Evolutionary conservation across 2,888 invertebrate species (phyloP), one percentile per base, ranked within the genome.

Genomic region (Spilarctia lutea): DNA sequence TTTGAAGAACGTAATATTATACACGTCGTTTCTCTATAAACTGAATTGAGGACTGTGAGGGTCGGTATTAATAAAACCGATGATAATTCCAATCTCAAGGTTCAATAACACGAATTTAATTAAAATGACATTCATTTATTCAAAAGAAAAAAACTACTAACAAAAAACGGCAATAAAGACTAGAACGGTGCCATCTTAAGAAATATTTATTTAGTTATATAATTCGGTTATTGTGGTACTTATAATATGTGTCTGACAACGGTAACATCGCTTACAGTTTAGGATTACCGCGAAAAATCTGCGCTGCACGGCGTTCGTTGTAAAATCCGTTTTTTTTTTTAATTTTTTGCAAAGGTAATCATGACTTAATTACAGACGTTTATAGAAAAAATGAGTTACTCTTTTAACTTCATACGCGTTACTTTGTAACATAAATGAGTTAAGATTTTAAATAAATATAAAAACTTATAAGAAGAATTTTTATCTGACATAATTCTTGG

Each of bases 41-140:
- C 30, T 30, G 30, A 27, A 30, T 2, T 63, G 18, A 18, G 30
- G 2, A 27, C 27, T 27, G n/a, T 56, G 56, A 56, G n/a, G n/a
- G 56, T n/a, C 56, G 16, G 27, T 30, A 63, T 16, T 16, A 56
- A 56, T n/a, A 56, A 18, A 63, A 30, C 63, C 30, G 2, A 30
- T 60, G 27, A 63, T 30, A 63, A 18, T 63, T 63, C 60, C 27
- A 60, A 27, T 27, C 60, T 60, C 63, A 63, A 63, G 63, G 30
- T 63, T 63, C 30, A 30, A 30, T 60, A 30, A n/a, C 60, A 60
- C 4, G 27, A 60, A 56, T 56, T 56, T 56, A 56, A 56, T 56
- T 56, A 56, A 56, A 56, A n/a, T 56, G 52, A 56, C 52, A 56
- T 56, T 56, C 52, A n/a, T 56, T 56, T n/a, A 10, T 56, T 56